Conservation (phyloP, 2,888 invertebrate species). For the Xylota sylvarum region DNA sequence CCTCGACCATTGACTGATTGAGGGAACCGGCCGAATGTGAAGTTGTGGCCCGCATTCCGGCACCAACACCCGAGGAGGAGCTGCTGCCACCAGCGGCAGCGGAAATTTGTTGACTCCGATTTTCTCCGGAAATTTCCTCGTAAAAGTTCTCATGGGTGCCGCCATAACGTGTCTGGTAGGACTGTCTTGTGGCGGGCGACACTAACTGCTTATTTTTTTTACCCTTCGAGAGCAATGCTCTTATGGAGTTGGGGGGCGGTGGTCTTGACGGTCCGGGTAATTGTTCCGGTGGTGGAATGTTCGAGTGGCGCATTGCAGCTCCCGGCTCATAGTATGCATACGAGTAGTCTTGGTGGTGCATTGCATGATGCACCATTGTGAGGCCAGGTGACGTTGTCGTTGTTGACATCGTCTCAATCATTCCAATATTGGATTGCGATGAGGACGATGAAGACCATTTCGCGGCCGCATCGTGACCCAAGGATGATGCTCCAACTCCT, state of each 20-base stretch:
- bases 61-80: conserved; percentile 26
- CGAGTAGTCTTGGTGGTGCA: conserved; percentile 88
- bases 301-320: conserved; percentile 87
- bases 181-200: conserved; percentile 85
- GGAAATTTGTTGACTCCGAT: conserved; percentile 63
- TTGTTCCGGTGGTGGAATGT: conserved; percentile 88
- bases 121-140: conserved; percentile 79
- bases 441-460: conserved; percentile 65
- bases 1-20: conserved; percentile 91
- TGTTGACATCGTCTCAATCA: conserved; percentile 72
- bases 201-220: conserved; percentile 83
- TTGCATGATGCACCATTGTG: conserved; percentile 70
- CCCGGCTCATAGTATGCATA: conserved; percentile 93
- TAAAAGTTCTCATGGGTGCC: conserved; percentile 84
- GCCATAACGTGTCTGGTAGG: conserved; percentile 91
- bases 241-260: conserved; percentile 84
- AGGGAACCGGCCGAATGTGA: conserved; percentile 88
- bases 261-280: conserved; percentile 78
- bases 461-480: conserved; percentile 55
- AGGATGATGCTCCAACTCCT: conserved; percentile 12
- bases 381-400: conserved; percentile 61
- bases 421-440: conserved; percentile 69
- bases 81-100: conserved; percentile 41
- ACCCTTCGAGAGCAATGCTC: conserved; percentile 83
- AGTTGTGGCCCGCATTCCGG: conserved; percentile 78